Percentiles rank a stretch among this genome's conserved stretches.
These are phyloP conservation scores for Plusia festucae DNA, from an alignment of 2,888 invertebrate species.

Conservation along the genomic window DNA sequence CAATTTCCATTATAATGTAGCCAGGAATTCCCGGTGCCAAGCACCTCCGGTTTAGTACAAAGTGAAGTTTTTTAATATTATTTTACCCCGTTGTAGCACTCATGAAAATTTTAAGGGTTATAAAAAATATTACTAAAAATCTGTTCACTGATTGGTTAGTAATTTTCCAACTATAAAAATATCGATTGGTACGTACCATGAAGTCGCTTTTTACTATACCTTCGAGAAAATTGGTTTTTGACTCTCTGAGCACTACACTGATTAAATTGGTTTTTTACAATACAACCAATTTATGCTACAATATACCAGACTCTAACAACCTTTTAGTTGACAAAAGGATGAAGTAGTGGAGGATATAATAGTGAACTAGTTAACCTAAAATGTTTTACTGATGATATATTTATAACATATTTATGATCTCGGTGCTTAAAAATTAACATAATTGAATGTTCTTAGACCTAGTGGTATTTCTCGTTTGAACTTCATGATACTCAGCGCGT, in stretches of 20 bases:
- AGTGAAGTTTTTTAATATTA: neutral
- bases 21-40: neutral
- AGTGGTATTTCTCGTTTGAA: neutral
- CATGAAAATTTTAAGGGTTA: neutral
- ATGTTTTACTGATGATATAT: neutral
- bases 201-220: too few species aligned
- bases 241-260: neutral
- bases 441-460: neutral
- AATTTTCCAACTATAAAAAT: too few species aligned
- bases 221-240: too few species aligned
- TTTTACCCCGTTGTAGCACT: neutral
- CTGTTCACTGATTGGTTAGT: too few species aligned
- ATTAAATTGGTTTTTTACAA: neutral
- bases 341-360: neutral
- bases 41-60: neutral
- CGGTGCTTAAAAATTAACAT: neutral
- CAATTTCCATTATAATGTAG: slow-evolving; percentile 2
- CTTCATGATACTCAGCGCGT: neutral
- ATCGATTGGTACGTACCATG: too few species aligned
- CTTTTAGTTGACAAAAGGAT: neutral
- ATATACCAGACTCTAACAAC: neutral
- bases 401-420: neutral
- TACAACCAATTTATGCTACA: neutral
- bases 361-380: neutral
- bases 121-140: neutral